Evolutionary conservation across 2,113 vertebrate genomes (phyloP), one percentile per base, ranked within the genome.

Genomic region (Strigops habroptila): DNA sequence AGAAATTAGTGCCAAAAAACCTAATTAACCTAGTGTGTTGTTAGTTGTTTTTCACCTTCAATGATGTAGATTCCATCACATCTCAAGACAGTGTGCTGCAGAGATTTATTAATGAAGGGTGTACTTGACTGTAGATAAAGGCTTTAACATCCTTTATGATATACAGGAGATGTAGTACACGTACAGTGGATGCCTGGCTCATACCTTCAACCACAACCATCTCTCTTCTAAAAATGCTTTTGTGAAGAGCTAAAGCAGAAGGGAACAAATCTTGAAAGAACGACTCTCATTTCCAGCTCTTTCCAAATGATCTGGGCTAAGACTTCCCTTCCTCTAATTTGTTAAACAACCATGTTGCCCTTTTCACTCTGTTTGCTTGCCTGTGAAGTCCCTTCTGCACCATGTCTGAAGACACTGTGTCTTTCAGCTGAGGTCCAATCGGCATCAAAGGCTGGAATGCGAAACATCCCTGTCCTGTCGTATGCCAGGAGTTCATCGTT

Each of bases 381-480:
- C 63, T n/a, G n/a, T 59, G 1, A 16, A 35, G 14, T 18, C 59
- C 52, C 64, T 53, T 65, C 44, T 21, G 7, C 51, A 5, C 51
- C 17, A 0, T 6, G 33, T 31, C 76, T 33, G 60, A 28, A 53
- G 82, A 14, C 41, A 12, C 48, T 49, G 8, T 75, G 82, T 95
- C 93, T 96, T 93, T 96, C 93, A 96, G 86, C 88, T 52, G 24
- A 59, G 91, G 81, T n/a, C 93, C 88, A 28, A 86, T 43, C 93
- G 81, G 82, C 97, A 96, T 97, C 96, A 97, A 97, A 98, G 97
- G 86, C 87, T 91, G 98, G 97, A 98, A 98, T 98, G 80, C 69
- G 78, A 96, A 97, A 85, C 95, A 98, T 96, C 96, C 85, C 84
- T 68, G 91, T 59, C 46, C 95, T 90, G 86, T 88, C 49, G 9